Conservation (phyloP, 2,888 invertebrate genomes). For the Thymelicus lineola region DNA sequence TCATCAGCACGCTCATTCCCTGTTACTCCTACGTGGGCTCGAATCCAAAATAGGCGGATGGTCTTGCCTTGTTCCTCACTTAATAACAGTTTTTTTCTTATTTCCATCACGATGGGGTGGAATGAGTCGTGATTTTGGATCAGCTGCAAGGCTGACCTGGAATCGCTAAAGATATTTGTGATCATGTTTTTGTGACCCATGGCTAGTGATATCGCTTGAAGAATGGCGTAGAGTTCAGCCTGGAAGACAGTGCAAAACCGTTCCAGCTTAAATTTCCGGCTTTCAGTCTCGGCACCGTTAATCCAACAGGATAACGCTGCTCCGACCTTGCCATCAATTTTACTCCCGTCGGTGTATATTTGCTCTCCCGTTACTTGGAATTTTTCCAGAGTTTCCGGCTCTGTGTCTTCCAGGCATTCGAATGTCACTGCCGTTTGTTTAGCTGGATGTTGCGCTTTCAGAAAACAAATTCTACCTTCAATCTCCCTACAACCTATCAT, state of each 20-base stretch:
- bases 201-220: background rate
- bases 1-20: conserved; percentile 16
- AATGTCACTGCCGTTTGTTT: background rate
- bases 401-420: background rate
- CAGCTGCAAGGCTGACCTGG: background rate
- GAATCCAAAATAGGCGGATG: conserved; percentile 4
- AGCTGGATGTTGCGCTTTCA: background rate
- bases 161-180: conserved; percentile 12
- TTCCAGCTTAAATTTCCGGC: conserved; percentile 1
- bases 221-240: conserved; percentile 1
- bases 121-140: background rate
- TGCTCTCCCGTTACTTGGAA: background rate
- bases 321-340: conserved; percentile 10
- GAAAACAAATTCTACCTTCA: background rate
- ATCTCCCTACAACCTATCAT: background rate
- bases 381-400: background rate
- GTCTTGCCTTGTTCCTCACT: background rate
- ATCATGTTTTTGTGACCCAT: background rate
- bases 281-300: background rate
- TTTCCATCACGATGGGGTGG: background rate
- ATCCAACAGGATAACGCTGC: conserved; percentile 1
- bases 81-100: background rate
- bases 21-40: background rate
- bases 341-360: conserved; percentile 15
- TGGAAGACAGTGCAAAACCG: conserved; percentile 10